Percentiles rank a stretch among this genome's conserved stretches.
Evolutionary conservation across 2,888 invertebrate species (phyloP).

Genomic region (Loripinus fragilis): DNA sequence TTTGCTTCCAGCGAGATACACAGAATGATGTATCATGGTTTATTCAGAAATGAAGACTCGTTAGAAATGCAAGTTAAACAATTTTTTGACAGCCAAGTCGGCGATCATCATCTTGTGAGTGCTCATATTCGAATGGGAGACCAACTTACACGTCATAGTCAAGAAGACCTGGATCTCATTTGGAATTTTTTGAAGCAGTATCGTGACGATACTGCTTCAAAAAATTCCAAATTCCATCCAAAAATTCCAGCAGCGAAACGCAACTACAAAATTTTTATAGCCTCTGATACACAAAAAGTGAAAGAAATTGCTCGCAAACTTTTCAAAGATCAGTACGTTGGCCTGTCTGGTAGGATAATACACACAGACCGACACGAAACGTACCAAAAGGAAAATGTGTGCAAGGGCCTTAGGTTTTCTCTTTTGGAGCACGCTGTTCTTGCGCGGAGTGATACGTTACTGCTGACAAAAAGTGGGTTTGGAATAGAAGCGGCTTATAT

Average conservation of each 20-base stretch:
- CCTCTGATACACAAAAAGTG: not conserved
- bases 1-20: not conserved
- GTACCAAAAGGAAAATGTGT: not conserved
- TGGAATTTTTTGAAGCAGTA: not conserved
- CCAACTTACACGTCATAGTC: not conserved
- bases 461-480: not conserved
- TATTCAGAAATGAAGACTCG: not conserved
- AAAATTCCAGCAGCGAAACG: too few relatives aligned
- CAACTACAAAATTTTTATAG: not conserved
- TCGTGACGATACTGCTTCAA: not conserved
- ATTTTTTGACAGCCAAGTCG: not conserved
- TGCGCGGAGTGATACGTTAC: not conserved
- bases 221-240: too few relatives aligned
- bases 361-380: not conserved
- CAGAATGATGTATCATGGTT: not conserved
- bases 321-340: not conserved
- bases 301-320: not conserved
- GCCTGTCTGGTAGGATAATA: not conserved
- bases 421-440: not conserved
- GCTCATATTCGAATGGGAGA: not conserved
- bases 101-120: not conserved
- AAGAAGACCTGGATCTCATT: not conserved
- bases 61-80: not conserved
- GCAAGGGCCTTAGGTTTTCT: not conserved
- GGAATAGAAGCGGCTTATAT: not conserved